Conservation (phyloP, 2,888 invertebrate genomes). For the Diaperis boleti region DNA sequence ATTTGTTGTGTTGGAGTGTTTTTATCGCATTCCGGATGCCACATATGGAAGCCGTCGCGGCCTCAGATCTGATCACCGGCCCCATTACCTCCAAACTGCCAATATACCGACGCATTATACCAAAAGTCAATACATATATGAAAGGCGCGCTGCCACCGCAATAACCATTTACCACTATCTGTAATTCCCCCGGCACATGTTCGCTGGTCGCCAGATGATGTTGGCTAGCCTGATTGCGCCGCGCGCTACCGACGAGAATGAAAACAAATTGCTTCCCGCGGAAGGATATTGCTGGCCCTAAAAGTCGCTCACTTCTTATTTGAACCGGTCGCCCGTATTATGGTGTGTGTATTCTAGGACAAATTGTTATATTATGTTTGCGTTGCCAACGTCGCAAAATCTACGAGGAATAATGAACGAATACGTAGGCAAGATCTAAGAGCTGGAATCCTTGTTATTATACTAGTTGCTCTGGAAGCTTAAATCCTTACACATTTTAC, state of each 20-base stretch:
- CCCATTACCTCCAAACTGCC: conserved; percentile 63
- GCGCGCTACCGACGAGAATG: conserved; percentile 58
- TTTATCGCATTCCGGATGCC: conserved; percentile 59
- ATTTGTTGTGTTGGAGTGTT: conserved; percentile 62
- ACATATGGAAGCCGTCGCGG: conserved; percentile 53
- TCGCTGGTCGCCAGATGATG: conserved; percentile 61
- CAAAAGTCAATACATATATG: conserved; percentile 64
- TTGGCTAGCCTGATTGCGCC: conserved; percentile 56
- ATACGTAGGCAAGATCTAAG: no score
- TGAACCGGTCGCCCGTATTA: conserved; percentile 56
- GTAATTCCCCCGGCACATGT: conserved; percentile 63
- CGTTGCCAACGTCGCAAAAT: conserved; percentile 29
- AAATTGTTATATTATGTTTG: conserved; percentile 60
- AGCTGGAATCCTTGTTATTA: no score
- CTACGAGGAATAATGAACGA: conserved; percentile 14
- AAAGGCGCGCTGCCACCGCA: conserved; percentile 57
- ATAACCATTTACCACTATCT: conserved; percentile 65
- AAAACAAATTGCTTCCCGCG: conserved; percentile 65
- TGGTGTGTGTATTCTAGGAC: conserved; percentile 56
- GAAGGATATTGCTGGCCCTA: conserved; percentile 62
- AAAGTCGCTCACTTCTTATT: conserved; percentile 58
- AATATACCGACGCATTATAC: conserved; percentile 63
- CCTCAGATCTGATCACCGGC: conserved; percentile 54
- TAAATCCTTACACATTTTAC: no score
- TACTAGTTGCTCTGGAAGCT: no score